Percentiles rank a stretch among this genome's conserved stretches.
Conservation (phyloP, 2,888 invertebrate species). For the Myopa tessellatipennis region DNA sequence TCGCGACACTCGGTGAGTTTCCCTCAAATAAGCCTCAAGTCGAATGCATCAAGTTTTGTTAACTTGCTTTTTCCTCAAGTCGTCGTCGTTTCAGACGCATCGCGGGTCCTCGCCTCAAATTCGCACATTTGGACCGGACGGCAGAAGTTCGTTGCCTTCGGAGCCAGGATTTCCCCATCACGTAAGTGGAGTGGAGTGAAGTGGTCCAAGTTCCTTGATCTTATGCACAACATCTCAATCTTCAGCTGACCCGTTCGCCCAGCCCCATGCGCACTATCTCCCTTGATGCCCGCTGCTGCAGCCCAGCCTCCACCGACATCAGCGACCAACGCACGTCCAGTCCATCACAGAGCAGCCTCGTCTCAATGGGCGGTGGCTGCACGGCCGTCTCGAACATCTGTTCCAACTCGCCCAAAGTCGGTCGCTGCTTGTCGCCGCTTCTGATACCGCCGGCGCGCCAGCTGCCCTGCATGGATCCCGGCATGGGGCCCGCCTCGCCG, state of each 20-base stretch:
- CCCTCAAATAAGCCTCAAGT: not conserved
- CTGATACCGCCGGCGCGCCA: conserved; percentile 78
- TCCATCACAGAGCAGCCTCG: conserved; percentile 78
- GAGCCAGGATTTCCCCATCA: conserved; percentile 63
- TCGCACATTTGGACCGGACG: conserved; percentile 85
- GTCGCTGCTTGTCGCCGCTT: conserved; percentile 80
- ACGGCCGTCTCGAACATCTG: conserved; percentile 51
- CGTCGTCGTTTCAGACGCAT: conserved; percentile 70
- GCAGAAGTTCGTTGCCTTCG: conserved; percentile 71
- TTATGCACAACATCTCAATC: not conserved
- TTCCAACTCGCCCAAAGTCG: conserved; percentile 60
- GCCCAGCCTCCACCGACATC: conserved; percentile 69
- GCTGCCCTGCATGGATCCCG: conserved; percentile 64
- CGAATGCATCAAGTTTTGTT: not conserved
- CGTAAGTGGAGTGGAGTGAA: conserved; percentile 41
- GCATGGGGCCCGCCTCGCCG: conserved; percentile 71
- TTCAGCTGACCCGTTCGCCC: conserved; percentile 74
- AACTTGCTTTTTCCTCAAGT: not conserved
- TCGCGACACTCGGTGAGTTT: conserved; percentile 70
- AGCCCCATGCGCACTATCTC: conserved; percentile 85
- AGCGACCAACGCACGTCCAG: conserved; percentile 72
- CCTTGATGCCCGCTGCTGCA: conserved; percentile 77
- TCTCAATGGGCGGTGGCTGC: conserved; percentile 70
- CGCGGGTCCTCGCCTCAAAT: conserved; percentile 87
- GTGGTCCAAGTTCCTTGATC: not conserved